These are phyloP conservation scores for Procambarus clarkii DNA, from an alignment of 1,140 invertebrate genomes.

Conservation along the genomic window DNA sequence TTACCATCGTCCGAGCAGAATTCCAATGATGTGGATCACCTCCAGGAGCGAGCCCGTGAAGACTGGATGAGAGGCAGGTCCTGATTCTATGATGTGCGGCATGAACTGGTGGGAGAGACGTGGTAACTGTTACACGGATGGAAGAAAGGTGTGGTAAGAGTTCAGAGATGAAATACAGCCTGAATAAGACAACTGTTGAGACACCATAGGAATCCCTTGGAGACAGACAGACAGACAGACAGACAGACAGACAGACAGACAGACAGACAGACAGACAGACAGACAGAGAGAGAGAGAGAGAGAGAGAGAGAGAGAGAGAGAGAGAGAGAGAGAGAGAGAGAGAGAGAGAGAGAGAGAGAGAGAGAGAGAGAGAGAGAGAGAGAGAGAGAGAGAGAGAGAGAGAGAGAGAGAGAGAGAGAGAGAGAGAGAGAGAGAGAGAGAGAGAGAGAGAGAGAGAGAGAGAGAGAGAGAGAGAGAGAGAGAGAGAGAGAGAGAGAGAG, in stretches of 20 bases:
- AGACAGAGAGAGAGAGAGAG: slow-evolving; percentile 1
- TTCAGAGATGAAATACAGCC: slow-evolving; percentile 5
- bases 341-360: neutral
- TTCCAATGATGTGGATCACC: neutral
- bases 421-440: no score
- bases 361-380: neutral
- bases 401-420: no score
- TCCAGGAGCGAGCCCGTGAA: slow-evolving; percentile 4
- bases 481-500: no score
- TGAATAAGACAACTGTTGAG: no score
- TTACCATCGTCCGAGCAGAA: neutral
- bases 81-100: slow-evolving; percentile 5
- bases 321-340: slow-evolving; percentile 1
- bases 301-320: neutral
- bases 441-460: no score
- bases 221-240: neutral
- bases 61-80: neutral
- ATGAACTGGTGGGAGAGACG: neutral
- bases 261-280: neutral
- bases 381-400: no score
- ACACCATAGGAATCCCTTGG: no score
- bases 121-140: neutral
- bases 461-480: no score
- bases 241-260: neutral
- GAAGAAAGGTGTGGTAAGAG: neutral